Conservation (phyloP, 2,113 vertebrate species). For the Cricetomys ansorgei region DNA sequence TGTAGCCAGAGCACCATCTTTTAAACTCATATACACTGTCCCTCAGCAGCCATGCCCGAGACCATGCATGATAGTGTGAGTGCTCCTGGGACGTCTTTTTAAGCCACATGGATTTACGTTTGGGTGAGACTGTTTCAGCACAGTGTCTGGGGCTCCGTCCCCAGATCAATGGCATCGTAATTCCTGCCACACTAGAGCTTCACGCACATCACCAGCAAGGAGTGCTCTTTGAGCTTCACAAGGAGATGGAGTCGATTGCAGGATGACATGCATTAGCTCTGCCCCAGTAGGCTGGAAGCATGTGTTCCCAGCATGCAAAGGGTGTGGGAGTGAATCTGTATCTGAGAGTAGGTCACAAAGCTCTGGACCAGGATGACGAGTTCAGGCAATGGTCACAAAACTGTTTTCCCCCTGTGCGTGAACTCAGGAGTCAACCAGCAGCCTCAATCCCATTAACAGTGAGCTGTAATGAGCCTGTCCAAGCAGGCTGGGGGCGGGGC, state of each 20-base stretch:
- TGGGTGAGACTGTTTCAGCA: background rate
- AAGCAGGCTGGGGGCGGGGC: background rate
- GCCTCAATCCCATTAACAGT: background rate
- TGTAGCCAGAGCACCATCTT: background rate
- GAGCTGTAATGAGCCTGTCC: background rate
- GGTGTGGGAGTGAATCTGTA: background rate
- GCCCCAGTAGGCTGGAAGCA: background rate
- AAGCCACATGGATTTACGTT: background rate
- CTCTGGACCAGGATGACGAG: slow-evolving; percentile 28
- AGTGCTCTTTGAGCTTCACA: background rate
- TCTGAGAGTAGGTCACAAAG: background rate
- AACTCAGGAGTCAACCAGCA: background rate
- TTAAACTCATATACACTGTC: background rate
- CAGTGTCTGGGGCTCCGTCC: background rate
- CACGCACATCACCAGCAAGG: background rate
- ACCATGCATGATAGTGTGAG: background rate
- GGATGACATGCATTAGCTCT: background rate
- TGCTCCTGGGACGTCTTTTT: background rate
- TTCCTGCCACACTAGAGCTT: background rate
- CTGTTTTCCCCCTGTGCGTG: background rate
- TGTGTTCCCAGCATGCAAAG: background rate
- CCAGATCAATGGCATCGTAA: background rate
- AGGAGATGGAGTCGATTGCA: background rate
- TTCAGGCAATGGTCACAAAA: background rate
- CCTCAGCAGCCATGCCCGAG: background rate